Percentiles rank a stretch among this genome's conserved stretches.
phyloP scores from a whole-genome alignment of 2,888 invertebrate species.

The Alloplasta piceator region DNA sequence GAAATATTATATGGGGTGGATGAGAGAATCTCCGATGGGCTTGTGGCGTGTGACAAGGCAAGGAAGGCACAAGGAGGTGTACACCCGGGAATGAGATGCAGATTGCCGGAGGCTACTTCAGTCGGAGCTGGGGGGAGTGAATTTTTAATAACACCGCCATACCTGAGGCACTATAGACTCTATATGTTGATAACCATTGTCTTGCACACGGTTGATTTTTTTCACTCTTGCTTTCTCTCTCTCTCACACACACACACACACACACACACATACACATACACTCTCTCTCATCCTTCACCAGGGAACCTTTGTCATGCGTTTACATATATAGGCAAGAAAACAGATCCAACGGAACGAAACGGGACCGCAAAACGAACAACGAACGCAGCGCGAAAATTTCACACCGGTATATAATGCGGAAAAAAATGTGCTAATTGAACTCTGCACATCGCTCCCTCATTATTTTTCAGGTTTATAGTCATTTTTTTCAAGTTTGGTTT shows the following conservation, averaged over 20 bases:
- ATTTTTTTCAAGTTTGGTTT: no score
- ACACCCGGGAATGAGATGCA: slow-evolving; percentile 82
- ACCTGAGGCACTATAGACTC: slow-evolving; percentile 72
- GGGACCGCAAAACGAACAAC: slow-evolving; percentile 50
- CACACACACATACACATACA: no score
- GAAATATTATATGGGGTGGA: slow-evolving; percentile 38
- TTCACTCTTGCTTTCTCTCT: slow-evolving; percentile 43
- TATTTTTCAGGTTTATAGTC: no score
- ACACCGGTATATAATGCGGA: background rate
- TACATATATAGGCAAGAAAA: slow-evolving; percentile 6
- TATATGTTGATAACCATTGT: slow-evolving; percentile 63
- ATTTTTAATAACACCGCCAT: slow-evolving; percentile 83
- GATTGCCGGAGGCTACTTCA: slow-evolving; percentile 83
- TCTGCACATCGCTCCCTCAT: no score
- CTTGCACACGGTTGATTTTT: slow-evolving; percentile 55
- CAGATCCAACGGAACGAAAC: slow-evolving; percentile 25
- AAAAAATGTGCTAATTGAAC: no score
- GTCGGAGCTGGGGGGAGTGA: slow-evolving; percentile 78
- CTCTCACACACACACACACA: no score
- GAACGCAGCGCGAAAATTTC: slow-evolving; percentile 37
- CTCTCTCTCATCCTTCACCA: slow-evolving; percentile 15
- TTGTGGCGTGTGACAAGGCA: slow-evolving; percentile 60
- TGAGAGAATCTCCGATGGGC: slow-evolving; percentile 44
- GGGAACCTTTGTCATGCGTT: slow-evolving; percentile 15
- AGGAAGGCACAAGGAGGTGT: slow-evolving; percentile 52